Percentiles rank a stretch among this genome's conserved stretches.
Conservation (phyloP, 2,797 vertebrate species). For the Sus cebifrons region DNA sequence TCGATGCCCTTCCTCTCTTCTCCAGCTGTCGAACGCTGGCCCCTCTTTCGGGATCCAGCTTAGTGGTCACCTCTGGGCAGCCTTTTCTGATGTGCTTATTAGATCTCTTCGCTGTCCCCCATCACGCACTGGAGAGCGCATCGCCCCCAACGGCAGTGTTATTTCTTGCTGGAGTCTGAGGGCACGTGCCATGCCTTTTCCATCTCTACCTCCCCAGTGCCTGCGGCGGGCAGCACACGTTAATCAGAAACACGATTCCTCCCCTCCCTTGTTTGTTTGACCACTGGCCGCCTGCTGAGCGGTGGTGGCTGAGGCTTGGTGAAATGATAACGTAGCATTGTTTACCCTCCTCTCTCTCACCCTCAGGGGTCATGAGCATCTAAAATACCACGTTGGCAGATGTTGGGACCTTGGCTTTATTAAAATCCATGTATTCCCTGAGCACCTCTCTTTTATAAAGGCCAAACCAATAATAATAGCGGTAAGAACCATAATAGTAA, state of each 20-base stretch:
- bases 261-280: too few species aligned
- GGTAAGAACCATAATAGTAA: neutral
- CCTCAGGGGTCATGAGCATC: neutral
- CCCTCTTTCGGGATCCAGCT: neutral
- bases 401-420: neutral
- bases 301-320: neutral
- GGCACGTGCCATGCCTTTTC: neutral
- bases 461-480: neutral
- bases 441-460: neutral
- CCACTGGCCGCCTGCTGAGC: neutral
- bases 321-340: neutral
- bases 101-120: neutral
- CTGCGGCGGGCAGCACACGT: neutral
- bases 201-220: too few species aligned
- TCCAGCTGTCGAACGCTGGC: neutral
- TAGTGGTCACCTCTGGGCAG: neutral
- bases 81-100: neutral
- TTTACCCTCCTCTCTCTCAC: neutral
- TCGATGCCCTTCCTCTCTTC: neutral
- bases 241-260: neutral
- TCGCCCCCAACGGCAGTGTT: fast-evolving
- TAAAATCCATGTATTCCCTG: neutral
- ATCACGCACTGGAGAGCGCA: fast-evolving
- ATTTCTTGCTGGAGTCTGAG: neutral
- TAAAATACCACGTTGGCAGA: neutral